phyloP scores from a whole-genome alignment of 2,888 invertebrate species.

The Drosophila neonasuta region DNA sequence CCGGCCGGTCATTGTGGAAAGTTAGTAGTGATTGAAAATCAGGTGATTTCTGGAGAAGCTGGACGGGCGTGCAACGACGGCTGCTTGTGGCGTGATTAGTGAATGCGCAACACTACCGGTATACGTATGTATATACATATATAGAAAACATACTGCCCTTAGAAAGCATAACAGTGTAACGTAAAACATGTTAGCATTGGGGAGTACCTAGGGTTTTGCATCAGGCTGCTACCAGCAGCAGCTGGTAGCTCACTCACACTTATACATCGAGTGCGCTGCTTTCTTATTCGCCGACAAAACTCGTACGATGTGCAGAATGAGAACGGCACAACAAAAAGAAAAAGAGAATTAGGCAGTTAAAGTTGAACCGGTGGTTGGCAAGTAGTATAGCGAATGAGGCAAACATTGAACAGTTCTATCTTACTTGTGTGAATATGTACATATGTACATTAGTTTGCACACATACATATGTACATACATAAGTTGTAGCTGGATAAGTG shows the following conservation, averaged over 20 bases:
- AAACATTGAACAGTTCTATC: slow-evolving; percentile 19
- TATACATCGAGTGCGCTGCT: slow-evolving; percentile 47
- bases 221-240: slow-evolving; percentile 28
- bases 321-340: slow-evolving; percentile 63
- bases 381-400: slow-evolving; percentile 24
- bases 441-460: slow-evolving; percentile 4
- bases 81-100: slow-evolving; percentile 54
- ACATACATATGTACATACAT: background rate
- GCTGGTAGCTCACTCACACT: slow-evolving; percentile 41
- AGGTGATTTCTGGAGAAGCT: slow-evolving; percentile 78
- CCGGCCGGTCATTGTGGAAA: slow-evolving; percentile 43
- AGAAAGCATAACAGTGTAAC: slow-evolving; percentile 50
- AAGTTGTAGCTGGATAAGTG: background rate
- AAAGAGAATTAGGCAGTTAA: slow-evolving; percentile 47
- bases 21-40: slow-evolving; percentile 76
- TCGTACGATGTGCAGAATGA: slow-evolving; percentile 69
- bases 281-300: slow-evolving; percentile 74
- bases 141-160: background rate
- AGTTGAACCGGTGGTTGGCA: slow-evolving; percentile 37
- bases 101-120: slow-evolving; percentile 25
- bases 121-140: slow-evolving; percentile 17
- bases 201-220: slow-evolving; percentile 19
- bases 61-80: slow-evolving; percentile 42
- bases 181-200: slow-evolving; percentile 45
- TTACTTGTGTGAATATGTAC: background rate